Conservation (phyloP, 2,888 invertebrate genomes). For the Apeira syringaria region DNA sequence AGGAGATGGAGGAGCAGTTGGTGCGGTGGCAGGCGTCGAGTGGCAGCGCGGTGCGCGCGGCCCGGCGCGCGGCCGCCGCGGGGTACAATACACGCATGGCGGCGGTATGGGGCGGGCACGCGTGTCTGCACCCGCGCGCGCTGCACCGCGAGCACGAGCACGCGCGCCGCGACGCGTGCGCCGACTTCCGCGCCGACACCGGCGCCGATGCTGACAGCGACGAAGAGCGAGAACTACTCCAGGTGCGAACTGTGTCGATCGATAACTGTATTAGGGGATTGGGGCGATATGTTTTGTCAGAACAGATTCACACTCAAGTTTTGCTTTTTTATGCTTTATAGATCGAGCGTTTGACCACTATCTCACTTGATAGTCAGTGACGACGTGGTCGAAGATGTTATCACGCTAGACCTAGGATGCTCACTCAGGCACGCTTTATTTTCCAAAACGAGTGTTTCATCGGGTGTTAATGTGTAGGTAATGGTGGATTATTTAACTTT, state of each 20-base stretch:
- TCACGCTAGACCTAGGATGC: too few species aligned
- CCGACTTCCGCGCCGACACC: constrained; percentile 4
- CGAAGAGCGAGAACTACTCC: not conserved
- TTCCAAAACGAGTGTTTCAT: too few species aligned
- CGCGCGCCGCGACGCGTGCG: constrained; percentile 10
- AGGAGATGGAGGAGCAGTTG: constrained; percentile 23
- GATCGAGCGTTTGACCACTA: too few species aligned
- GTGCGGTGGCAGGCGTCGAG: constrained; percentile 9
- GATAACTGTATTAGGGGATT: too few species aligned
- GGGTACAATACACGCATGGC: constrained; percentile 19
- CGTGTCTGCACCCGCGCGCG: constrained; percentile 13
- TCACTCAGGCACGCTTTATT: too few species aligned
- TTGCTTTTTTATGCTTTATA: too few species aligned
- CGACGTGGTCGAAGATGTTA: too few species aligned
- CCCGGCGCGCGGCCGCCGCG: constrained; percentile 18
- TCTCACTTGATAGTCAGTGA: too few species aligned
- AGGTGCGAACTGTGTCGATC: constrained; percentile 5
- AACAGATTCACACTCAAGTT: too few species aligned
- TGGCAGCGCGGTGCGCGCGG: constrained; percentile 8
- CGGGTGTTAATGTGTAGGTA: too few species aligned
- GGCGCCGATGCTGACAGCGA: constrained; percentile 1
- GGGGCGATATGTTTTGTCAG: too few species aligned
- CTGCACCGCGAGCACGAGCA: constrained; percentile 11
- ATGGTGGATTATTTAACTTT: too few species aligned
- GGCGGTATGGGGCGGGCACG: constrained; percentile 28